Conservation (phyloP, 1,140 invertebrate genomes). For the Drosophila dunni region DNA sequence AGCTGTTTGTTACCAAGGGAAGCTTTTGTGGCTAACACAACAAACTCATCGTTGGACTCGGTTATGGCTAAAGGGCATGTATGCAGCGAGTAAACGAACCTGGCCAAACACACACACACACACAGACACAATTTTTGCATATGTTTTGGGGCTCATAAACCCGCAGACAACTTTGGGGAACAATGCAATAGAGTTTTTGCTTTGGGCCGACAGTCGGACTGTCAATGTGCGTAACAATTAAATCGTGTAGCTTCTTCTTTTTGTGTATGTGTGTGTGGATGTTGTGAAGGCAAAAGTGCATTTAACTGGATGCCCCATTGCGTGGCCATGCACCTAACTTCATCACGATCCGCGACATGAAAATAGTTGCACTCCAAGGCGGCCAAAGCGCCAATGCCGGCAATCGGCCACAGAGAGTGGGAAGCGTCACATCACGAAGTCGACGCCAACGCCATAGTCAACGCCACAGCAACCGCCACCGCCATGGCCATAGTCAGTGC, state of each 20-base stretch:
- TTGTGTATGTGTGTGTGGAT: constrained; percentile 14
- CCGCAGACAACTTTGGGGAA: constrained; percentile 19
- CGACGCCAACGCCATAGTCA: constrained; percentile 64
- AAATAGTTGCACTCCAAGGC: constrained; percentile 72
- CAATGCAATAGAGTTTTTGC: constrained; percentile 17
- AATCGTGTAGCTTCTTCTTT: constrained; percentile 77
- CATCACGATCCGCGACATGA: constrained; percentile 81
- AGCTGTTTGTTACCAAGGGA: constrained; percentile 13
- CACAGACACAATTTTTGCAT: constrained; percentile 31
- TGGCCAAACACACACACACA: neutral
- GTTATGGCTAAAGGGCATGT: constrained; percentile 17
- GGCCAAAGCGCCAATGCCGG: constrained; percentile 37
- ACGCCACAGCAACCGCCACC: constrained; percentile 15
- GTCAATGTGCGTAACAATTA: constrained; percentile 84
- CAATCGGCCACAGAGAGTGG: constrained; percentile 58
- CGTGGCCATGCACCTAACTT: constrained; percentile 78
- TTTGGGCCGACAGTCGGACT: constrained; percentile 19
- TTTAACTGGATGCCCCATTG: constrained; percentile 64
- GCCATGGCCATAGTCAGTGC: constrained; percentile 2
- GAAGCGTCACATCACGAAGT: constrained; percentile 80
- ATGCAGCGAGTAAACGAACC: neutral
- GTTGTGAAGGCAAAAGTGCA: constrained; percentile 24
- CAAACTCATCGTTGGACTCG: constrained; percentile 16
- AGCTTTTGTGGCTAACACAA: constrained; percentile 27
- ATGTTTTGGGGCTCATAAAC: constrained; percentile 44